phyloP scores from a whole-genome alignment of 37 sponge, comb jelly and placozoan species.

The Hexactinellida sp. region DNA sequence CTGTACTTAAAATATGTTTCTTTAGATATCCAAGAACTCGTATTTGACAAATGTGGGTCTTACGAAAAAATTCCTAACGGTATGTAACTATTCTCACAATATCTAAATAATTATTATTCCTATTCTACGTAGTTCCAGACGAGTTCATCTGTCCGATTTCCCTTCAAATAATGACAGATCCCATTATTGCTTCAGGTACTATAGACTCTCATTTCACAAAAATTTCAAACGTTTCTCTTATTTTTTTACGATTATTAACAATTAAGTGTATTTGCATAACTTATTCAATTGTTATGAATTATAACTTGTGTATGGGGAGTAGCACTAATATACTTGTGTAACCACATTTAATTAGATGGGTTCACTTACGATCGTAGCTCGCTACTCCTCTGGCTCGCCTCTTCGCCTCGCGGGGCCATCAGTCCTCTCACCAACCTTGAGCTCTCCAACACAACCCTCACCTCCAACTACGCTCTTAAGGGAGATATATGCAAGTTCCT shows the following conservation, averaged over 20 bases:
- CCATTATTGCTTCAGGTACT: neutral
- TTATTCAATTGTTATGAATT: too few species aligned
- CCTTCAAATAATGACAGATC: constrained; percentile 9
- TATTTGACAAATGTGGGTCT: neutral
- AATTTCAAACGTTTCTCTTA: too few species aligned
- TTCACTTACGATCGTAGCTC: constrained; percentile 2
- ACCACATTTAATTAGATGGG: too few species aligned
- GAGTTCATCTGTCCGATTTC: constrained; percentile 8
- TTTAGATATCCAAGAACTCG: neutral
- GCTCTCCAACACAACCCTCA: neutral
- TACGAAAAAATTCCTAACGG: neutral
- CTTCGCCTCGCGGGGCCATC: neutral
- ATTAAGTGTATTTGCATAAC: too few species aligned
- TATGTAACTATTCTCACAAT: neutral
- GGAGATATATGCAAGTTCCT: neutral
- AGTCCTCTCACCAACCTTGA: constrained; percentile 9
- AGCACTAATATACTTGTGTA: too few species aligned
- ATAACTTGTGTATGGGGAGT: too few species aligned
- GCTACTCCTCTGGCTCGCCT: neutral
- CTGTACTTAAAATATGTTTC: neutral
- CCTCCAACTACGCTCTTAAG: neutral
- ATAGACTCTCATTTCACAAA: too few species aligned
- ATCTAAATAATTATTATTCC: neutral
- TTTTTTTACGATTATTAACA: too few species aligned
- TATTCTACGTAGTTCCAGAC: neutral